A percentile compares a stretch with the other conserved stretches of the same genome.
These are phyloP conservation scores for Armadillidium nasatum DNA, from an alignment of 1,140 invertebrate genomes.

Conservation along the genomic window DNA sequence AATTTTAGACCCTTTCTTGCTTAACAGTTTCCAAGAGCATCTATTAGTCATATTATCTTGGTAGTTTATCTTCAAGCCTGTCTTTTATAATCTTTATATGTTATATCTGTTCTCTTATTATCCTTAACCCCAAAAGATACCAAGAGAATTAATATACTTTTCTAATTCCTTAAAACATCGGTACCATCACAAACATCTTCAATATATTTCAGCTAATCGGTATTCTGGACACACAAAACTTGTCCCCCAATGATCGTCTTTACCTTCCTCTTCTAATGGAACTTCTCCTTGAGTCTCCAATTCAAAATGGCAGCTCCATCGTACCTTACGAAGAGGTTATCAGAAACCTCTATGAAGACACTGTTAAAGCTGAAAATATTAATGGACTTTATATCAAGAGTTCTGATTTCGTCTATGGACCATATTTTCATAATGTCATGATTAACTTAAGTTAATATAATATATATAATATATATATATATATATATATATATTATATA, in stretches of 20 bases:
- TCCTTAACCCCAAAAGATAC: too few relatives aligned
- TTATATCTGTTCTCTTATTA: too few relatives aligned
- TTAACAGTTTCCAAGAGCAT: too few relatives aligned
- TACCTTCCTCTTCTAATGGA: slow-evolving; percentile 70
- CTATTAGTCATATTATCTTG: too few relatives aligned
- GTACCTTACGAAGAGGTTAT: slow-evolving; percentile 69
- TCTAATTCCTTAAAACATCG: too few relatives aligned
- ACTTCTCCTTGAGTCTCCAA: slow-evolving; percentile 59
- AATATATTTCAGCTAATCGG: slow-evolving; percentile 55
- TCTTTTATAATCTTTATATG: too few relatives aligned
- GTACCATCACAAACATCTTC: too few relatives aligned
- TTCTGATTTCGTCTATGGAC: not conserved
- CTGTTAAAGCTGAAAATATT: slow-evolving; percentile 56
- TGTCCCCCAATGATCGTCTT: slow-evolving; percentile 58
- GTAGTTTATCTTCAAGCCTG: too few relatives aligned
- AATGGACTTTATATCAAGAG: slow-evolving; percentile 57
- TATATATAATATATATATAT: too few relatives aligned
- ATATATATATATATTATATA: too few relatives aligned
- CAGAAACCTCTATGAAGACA: slow-evolving; percentile 68
- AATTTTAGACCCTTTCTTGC: too few relatives aligned
- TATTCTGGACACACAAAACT: slow-evolving; percentile 65
- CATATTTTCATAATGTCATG: not conserved
- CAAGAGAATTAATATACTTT: too few relatives aligned
- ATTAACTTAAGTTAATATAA: not conserved
- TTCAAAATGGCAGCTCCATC: slow-evolving; percentile 54